These are phyloP conservation scores for Bhutanitis thaidina DNA, from an alignment of 2,888 invertebrate species.

Conservation along the genomic window DNA sequence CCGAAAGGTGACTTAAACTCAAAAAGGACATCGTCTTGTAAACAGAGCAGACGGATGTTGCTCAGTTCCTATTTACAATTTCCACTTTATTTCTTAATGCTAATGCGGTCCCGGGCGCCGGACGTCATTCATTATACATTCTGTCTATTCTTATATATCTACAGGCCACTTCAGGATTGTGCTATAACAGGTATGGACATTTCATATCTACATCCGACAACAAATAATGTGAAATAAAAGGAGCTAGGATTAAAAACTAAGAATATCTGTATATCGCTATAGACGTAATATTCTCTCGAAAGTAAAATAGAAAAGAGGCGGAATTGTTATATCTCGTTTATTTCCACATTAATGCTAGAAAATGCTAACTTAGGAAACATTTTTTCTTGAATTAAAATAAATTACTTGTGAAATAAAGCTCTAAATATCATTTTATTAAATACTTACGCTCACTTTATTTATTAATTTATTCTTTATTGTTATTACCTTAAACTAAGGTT, in stretches of 20 bases:
- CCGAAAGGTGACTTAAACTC: slow-evolving; percentile 26
- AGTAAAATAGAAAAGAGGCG: too few species aligned
- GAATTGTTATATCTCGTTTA: too few species aligned
- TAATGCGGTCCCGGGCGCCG: slow-evolving; percentile 21
- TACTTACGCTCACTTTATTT: too few species aligned
- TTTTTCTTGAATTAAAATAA: too few species aligned
- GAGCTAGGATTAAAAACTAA: background rate
- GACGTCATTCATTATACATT: slow-evolving; percentile 23
- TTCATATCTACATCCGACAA: background rate
- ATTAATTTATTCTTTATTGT: too few species aligned
- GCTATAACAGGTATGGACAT: slow-evolving; percentile 11
- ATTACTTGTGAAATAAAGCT: too few species aligned
- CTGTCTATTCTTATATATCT: slow-evolving; percentile 28
- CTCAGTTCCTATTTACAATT: slow-evolving; percentile 25
- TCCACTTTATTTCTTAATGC: slow-evolving; percentile 24
- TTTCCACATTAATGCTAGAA: too few species aligned
- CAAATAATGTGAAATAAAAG: background rate
- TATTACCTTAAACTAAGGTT: too few species aligned
- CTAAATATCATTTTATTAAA: too few species aligned
- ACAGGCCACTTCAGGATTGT: slow-evolving; percentile 7
- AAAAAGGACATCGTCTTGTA: slow-evolving; percentile 23
- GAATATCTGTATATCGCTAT: too few species aligned
- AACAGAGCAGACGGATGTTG: slow-evolving; percentile 18
- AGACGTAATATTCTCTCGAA: too few species aligned
- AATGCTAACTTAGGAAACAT: too few species aligned